phyloP scores from a whole-genome alignment of 2,797 vertebrate genomes.

The Taenioides sp. region DNA sequence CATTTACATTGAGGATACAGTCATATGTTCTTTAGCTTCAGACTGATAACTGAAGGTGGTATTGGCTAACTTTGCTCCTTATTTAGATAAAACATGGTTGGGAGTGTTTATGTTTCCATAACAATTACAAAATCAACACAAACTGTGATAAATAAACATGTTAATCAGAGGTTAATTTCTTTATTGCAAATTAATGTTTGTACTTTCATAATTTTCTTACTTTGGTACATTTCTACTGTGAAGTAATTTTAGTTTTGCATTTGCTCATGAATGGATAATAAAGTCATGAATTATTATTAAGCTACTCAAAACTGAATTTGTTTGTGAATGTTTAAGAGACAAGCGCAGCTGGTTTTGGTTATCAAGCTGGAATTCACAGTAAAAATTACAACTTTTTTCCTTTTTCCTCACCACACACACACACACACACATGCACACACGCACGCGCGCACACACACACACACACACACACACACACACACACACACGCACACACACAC shows the following conservation, averaged over 20 bases:
- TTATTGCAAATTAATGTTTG: background rate
- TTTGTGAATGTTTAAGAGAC: conserved; percentile 52
- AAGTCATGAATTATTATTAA: background rate
- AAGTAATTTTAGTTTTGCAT: background rate
- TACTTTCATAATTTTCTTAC: background rate
- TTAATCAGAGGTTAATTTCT: background rate
- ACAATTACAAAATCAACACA: background rate
- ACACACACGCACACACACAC: conserved; percentile 42
- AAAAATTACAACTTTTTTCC: conserved; percentile 72
- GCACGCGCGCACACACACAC: conserved; percentile 29
- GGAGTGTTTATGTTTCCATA: conserved; percentile 10
- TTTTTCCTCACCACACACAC: conserved; percentile 36
- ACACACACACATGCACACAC: conserved; percentile 26
- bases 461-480: conserved; percentile 33
- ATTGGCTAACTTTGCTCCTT: conserved; percentile 21
- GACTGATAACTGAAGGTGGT: conserved; percentile 31
- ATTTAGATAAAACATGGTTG: conserved; percentile 30
- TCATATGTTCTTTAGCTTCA: conserved; percentile 34
- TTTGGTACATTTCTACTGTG: no score
- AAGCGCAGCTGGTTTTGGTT: conserved; percentile 79
- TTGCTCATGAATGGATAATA: background rate
- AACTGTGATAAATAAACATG: background rate
- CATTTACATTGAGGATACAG: conserved; percentile 29
- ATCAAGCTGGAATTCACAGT: conserved; percentile 79
- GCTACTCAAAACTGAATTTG: conserved; percentile 32